Percentiles rank a stretch among this genome's conserved stretches.
Conservation (phyloP, 2,797 vertebrate species). For the Percopsis omiscomaycus region DNA sequence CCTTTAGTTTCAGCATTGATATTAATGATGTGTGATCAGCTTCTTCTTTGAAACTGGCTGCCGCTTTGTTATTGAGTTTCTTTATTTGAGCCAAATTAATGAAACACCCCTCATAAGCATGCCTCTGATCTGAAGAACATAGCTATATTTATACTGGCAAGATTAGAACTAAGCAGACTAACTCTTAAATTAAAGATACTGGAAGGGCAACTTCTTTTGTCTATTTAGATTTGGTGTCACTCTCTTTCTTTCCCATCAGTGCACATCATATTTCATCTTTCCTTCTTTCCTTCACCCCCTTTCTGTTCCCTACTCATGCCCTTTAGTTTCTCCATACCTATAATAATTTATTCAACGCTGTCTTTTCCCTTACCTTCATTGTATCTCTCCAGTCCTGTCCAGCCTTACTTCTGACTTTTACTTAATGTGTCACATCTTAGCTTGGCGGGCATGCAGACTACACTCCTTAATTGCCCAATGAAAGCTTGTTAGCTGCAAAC, state of each 20-base stretch:
- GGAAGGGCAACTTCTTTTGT: constrained; percentile 3
- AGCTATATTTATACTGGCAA: constrained; percentile 35
- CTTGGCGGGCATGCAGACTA: constrained; percentile 29
- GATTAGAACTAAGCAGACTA: constrained; percentile 35
- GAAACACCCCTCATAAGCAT: constrained; percentile 16
- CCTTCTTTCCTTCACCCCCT: constrained; percentile 32
- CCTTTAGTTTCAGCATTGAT: constrained; percentile 16
- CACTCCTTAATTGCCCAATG: constrained; percentile 59
- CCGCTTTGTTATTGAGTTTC: constrained; percentile 27
- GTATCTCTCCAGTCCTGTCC: constrained; percentile 34
- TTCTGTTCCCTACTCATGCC: constrained; percentile 39
- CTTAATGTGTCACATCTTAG: constrained; percentile 43
- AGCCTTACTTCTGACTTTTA: constrained; percentile 30
- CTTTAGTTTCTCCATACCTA: constrained; percentile 48
- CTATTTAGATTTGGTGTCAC: constrained; percentile 14
- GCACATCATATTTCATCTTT: constrained; percentile 27
- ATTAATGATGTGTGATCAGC: constrained; percentile 39
- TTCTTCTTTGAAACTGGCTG: constrained; percentile 26
- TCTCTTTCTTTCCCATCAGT: background rate
- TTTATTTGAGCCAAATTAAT: constrained; percentile 19
- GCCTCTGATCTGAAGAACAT: constrained; percentile 27
- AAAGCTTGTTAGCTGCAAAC: constrained; percentile 47
- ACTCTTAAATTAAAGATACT: constrained; percentile 11
- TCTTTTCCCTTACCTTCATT: constrained; percentile 33
- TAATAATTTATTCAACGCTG: constrained; percentile 63